phyloP scores from a whole-genome alignment of 2,888 invertebrate species.

The Melanostoma scalare region DNA sequence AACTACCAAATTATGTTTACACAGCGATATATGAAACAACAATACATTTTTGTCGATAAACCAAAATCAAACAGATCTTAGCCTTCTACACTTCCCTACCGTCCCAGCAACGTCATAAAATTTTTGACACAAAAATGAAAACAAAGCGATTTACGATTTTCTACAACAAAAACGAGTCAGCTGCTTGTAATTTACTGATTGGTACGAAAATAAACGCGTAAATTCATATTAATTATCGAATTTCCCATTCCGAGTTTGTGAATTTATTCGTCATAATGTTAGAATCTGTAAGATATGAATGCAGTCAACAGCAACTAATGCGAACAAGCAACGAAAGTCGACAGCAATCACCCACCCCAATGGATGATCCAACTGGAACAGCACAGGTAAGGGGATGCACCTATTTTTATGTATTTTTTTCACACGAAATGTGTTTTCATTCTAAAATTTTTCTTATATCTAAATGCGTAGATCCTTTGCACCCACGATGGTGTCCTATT shows the following conservation, averaged over 20 bases:
- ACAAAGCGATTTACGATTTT: slow-evolving; percentile 72
- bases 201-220: slow-evolving; percentile 47
- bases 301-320: slow-evolving; percentile 55
- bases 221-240: slow-evolving; percentile 26
- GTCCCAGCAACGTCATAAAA: slow-evolving; percentile 58
- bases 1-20: no score
- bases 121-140: slow-evolving; percentile 64
- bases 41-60: no score
- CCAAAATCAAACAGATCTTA: slow-evolving; percentile 1
- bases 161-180: slow-evolving; percentile 69
- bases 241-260: slow-evolving; percentile 40
- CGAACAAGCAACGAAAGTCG: slow-evolving; percentile 61
- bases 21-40: no score
- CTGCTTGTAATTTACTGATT: slow-evolving; percentile 68
- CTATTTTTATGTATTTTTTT: slow-evolving; percentile 9
- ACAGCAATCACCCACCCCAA: slow-evolving; percentile 59
- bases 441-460: no score
- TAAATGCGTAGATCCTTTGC: slow-evolving; percentile 85
- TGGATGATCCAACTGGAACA: slow-evolving; percentile 59
- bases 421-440: slow-evolving; percentile 1
- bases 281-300: slow-evolving; percentile 61
- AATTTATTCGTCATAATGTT: slow-evolving; percentile 53
- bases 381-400: slow-evolving; percentile 51
- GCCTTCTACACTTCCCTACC: slow-evolving; percentile 34
- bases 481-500: slow-evolving; percentile 91